Base-by-base conservation (phyloP, 2,888 invertebrate species). In the Pyralis farinalis region DNA sequence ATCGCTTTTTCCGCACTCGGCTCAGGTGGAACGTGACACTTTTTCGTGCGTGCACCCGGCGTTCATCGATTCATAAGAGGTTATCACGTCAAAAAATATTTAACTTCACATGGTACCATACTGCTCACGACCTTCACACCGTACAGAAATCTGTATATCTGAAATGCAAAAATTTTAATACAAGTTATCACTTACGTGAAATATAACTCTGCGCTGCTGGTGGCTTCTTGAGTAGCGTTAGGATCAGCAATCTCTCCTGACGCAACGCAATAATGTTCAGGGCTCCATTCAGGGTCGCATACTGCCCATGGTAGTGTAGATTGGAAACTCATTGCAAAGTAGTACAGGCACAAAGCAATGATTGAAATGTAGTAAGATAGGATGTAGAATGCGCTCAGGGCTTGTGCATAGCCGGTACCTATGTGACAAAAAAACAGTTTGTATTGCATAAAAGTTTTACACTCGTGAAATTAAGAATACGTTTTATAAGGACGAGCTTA, bases 361-460 rank as follows among this genome's bases (percentile, higher is more conserved):
- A 96, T 80, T 0, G 94, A 93, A 42, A 94, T 94, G 69, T 96
- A 96, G 71, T 96, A 96, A 0, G 94, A 92, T 0, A 94, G 90
- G 0, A 95, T 93, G 50, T 91, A 92, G 22, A 86, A 69, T 3
- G 92, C 91, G 0, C 91, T 92, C 0, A 93, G 66, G 1, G 92
- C 87, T 62, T 94, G 93, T 0, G 93, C 93, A 61, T 92, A 92
- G 4, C 94, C 94, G n/a, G 94, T 91, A 43, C 94, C 94, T 94
- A 60, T 35, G 65, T 66, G 41, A 25, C 40, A 25, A 25, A 37
- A 40, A 37, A 28, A 11, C n/a, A n/a, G n/a, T n/a, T n/a, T n/a
- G n/a, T n/a, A n/a, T n/a, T n/a, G n/a, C n/a, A n/a, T n/a, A n/a
- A n/a, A n/a, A n/a, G n/a, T n/a, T n/a, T n/a, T n/a, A n/a, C n/a